Conservation (phyloP, 2,888 invertebrate species). For the Pinctada fucata region DNA sequence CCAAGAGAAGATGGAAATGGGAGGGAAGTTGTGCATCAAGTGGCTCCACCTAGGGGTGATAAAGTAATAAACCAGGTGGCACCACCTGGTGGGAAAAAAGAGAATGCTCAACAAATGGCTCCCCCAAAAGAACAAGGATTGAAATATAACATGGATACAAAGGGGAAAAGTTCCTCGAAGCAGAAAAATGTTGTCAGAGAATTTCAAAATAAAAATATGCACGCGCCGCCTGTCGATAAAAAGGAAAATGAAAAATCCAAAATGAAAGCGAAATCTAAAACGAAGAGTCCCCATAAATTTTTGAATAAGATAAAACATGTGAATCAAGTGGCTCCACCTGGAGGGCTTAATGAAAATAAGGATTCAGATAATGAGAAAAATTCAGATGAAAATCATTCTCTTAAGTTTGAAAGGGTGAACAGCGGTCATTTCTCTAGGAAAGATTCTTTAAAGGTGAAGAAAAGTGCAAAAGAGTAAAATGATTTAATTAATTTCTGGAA, state of each 20-base stretch:
- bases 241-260: background rate
- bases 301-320: background rate
- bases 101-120: slow-evolving; percentile 1
- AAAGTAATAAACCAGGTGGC: slow-evolving; percentile 7
- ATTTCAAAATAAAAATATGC: no score
- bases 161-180: no score
- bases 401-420: background rate
- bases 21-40: background rate
- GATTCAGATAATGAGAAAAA: background rate
- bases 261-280: background rate
- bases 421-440: background rate
- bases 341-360: slow-evolving; percentile 3
- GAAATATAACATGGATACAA: no score
- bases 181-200: no score
- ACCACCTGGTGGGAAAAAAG: background rate
- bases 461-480: background rate
- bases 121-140: no score
- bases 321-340: slow-evolving; percentile 25
- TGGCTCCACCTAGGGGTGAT: background rate
- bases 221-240: background rate
- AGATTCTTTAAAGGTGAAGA: background rate
- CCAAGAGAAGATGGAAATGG: background rate
- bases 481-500: no score
- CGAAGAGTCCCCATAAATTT: no score
- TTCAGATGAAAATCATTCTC: no score